phyloP scores from a whole-genome alignment of 2,797 vertebrate species.

The Diplodus sargus region DNA sequence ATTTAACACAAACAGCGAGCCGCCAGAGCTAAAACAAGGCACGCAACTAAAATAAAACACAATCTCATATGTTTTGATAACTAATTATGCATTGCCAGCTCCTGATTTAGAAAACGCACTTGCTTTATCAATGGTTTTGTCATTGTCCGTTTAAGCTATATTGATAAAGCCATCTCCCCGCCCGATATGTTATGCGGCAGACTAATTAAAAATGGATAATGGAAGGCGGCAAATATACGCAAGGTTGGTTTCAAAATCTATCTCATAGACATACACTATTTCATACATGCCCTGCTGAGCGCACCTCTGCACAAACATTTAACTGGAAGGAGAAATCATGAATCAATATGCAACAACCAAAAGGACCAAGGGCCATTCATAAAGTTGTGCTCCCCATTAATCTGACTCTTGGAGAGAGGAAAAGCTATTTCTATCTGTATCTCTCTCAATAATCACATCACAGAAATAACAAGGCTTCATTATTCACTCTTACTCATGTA shows the following conservation, averaged over 20 bases:
- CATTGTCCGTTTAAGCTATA: slow-evolving; percentile 1
- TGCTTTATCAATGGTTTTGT: slow-evolving; percentile 13
- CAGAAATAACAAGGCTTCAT: slow-evolving; percentile 58
- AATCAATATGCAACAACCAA: slow-evolving; percentile 51
- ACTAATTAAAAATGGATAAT: slow-evolving; percentile 38
- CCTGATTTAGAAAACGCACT: slow-evolving; percentile 15
- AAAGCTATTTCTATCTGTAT: slow-evolving; percentile 46
- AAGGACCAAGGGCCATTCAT: slow-evolving; percentile 30
- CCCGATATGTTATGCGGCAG: slow-evolving; percentile 3
- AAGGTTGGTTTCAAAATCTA: slow-evolving; percentile 26
- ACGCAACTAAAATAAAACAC: slow-evolving; percentile 30
- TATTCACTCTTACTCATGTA: slow-evolving; percentile 55
- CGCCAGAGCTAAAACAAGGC: slow-evolving; percentile 24
- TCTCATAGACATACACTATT: neutral
- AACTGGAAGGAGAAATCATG: slow-evolving; percentile 37
- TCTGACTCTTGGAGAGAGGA: slow-evolving; percentile 23
- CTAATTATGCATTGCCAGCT: slow-evolving; percentile 38
- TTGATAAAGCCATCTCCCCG: slow-evolving; percentile 8
- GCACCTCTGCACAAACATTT: slow-evolving; percentile 12
- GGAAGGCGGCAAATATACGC: slow-evolving; percentile 21
- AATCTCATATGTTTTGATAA: slow-evolving; percentile 34
- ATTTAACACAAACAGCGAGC: slow-evolving; percentile 53
- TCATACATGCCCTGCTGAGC: slow-evolving; percentile 15
- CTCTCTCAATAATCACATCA: slow-evolving; percentile 60
- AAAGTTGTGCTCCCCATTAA: slow-evolving; percentile 53